A percentile compares a stretch with the other conserved stretches of the same genome.
Conservation (phyloP, 1,140 invertebrate genomes). For the Asobara japonica region DNA sequence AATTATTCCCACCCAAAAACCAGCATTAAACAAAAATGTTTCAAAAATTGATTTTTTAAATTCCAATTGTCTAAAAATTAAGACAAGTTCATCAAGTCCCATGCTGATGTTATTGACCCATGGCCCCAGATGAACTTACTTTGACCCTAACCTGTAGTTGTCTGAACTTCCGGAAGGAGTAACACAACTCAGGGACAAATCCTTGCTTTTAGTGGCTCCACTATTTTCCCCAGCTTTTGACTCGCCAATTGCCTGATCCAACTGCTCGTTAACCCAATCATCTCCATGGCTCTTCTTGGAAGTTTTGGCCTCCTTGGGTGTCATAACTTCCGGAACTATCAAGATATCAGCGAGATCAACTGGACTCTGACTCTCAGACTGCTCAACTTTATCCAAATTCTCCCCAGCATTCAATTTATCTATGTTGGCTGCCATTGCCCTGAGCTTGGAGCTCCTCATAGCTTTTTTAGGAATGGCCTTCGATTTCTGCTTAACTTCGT, state of each 20-base stretch:
- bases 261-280: neutral
- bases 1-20: too few species aligned
- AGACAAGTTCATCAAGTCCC: neutral
- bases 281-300: neutral
- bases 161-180: slow-evolving; percentile 46
- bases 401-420: slow-evolving; percentile 43
- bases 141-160: slow-evolving; percentile 60
- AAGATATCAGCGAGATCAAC: slow-evolving; percentile 52
- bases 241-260: neutral
- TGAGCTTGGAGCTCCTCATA: slow-evolving; percentile 58
- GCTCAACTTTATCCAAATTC: slow-evolving; percentile 14
- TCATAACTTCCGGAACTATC: slow-evolving; percentile 43
- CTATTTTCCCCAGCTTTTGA: slow-evolving; percentile 2
- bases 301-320: slow-evolving; percentile 5
- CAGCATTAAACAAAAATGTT: too few species aligned
- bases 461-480: slow-evolving; percentile 56
- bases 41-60: too few species aligned
- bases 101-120: slow-evolving; percentile 17
- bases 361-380: slow-evolving; percentile 7
- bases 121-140: slow-evolving; percentile 57
- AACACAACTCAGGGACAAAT: slow-evolving; percentile 58
- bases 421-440: slow-evolving; percentile 62
- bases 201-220: slow-evolving; percentile 36
- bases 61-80: too few species aligned
- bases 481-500: slow-evolving; percentile 15